phyloP scores from a whole-genome alignment of 2,888 invertebrate species.

The Adelognathus sp. region DNA sequence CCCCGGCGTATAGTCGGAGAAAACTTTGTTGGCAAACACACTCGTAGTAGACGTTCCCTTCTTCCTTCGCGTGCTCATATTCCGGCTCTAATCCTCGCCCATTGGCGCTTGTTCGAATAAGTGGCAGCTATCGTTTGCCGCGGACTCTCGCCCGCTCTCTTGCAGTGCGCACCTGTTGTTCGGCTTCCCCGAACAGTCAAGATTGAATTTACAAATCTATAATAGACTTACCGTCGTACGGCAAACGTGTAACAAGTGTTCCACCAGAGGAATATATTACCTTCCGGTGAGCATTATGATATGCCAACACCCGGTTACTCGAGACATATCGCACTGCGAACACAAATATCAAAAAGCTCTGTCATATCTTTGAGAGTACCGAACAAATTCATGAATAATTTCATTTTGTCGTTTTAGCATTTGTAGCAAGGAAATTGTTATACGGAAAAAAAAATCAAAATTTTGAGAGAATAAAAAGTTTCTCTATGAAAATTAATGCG shows the following conservation, averaged over 20 bases:
- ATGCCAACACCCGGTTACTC: neutral
- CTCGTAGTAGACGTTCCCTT: neutral
- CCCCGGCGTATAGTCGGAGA: conserved; percentile 8
- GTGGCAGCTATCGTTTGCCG: conserved; percentile 15
- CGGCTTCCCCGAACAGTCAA: conserved; percentile 22
- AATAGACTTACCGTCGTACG: conserved; percentile 14
- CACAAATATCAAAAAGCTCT: too few relatives aligned
- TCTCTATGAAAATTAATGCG: neutral
- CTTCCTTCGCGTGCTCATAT: conserved; percentile 37
- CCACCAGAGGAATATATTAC: neutral
- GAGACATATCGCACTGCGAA: neutral
- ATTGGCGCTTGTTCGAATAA: conserved; percentile 6
- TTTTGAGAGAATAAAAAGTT: neutral
- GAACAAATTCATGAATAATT: too few relatives aligned
- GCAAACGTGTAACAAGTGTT: neutral
- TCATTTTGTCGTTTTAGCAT: too few relatives aligned
- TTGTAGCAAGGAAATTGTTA: neutral
- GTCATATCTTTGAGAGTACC: too few relatives aligned
- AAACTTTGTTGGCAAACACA: conserved; percentile 55
- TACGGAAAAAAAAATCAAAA: neutral
- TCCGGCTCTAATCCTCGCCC: conserved; percentile 41
- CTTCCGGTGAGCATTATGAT: neutral
- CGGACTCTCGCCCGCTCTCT: neutral
- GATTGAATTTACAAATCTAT: conserved; percentile 43
- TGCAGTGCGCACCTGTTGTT: conserved; percentile 61